These are phyloP conservation scores for Ornithoptera priamus DNA, from an alignment of 2,888 invertebrate species.

Conservation along the genomic window DNA sequence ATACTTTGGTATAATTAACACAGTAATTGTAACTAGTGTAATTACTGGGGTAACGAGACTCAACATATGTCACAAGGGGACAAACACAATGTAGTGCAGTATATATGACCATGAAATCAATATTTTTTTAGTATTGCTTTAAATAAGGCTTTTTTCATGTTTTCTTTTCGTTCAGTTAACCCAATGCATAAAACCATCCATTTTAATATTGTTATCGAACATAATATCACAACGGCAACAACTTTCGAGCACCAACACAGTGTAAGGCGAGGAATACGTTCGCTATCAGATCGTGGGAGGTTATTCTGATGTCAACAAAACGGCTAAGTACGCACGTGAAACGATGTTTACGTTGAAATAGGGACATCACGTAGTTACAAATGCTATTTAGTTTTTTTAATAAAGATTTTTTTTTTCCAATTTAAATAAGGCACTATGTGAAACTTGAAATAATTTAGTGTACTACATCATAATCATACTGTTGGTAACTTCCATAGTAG, in stretches of 20 bases:
- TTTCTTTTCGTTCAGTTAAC: conserved; percentile 7
- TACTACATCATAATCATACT: background rate
- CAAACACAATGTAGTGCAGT: no score
- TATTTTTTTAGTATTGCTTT: background rate
- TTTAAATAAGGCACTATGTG: background rate
- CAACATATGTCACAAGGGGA: no score
- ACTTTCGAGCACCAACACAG: conserved; percentile 38
- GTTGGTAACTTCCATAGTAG: background rate
- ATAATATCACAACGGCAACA: conserved; percentile 35
- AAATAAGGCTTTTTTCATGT: background rate
- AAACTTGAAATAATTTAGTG: background rate
- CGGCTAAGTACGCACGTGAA: conserved; percentile 36
- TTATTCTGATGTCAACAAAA: conserved; percentile 43
- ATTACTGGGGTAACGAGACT: no score
- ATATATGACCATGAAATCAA: background rate
- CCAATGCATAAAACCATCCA: conserved; percentile 23
- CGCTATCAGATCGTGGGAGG: conserved; percentile 42
- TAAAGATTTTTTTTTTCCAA: background rate
- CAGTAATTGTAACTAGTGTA: no score
- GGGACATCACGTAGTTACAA: conserved; percentile 29
- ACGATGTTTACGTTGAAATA: conserved; percentile 24
- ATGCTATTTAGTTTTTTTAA: conserved; percentile 18
- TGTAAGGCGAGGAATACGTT: conserved; percentile 28
- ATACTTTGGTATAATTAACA: no score
- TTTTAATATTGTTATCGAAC: conserved; percentile 34